Conservation (phyloP, 2,797 vertebrate species). For the Etheostoma nigrum region DNA sequence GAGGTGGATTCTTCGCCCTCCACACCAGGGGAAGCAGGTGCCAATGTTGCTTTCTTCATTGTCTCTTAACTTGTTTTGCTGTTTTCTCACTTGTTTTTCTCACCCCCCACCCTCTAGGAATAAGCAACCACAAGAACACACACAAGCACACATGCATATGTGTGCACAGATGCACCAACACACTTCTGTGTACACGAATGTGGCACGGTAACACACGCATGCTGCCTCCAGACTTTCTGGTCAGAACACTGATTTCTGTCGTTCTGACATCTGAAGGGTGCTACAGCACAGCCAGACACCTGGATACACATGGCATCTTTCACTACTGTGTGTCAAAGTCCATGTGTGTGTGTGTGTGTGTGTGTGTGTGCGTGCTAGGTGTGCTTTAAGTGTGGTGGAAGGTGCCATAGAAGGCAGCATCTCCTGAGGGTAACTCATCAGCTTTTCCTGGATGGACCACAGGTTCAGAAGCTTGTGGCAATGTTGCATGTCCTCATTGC, state of each 20-base stretch:
- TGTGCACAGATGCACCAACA: slow-evolving; percentile 50
- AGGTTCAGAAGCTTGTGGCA: slow-evolving; percentile 74
- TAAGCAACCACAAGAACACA: slow-evolving; percentile 45
- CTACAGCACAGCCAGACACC: slow-evolving; percentile 83
- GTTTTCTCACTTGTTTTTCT: slow-evolving; percentile 80
- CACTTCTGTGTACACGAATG: slow-evolving; percentile 39
- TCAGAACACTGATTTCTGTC: slow-evolving; percentile 80
- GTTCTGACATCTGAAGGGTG: slow-evolving; percentile 84
- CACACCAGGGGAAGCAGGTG: slow-evolving; percentile 78
- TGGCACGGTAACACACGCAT: slow-evolving; percentile 45
- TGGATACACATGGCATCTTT: slow-evolving; percentile 84
- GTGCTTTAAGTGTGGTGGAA: slow-evolving; percentile 67
- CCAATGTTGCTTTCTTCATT: slow-evolving; percentile 79
- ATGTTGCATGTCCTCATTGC: slow-evolving; percentile 70
- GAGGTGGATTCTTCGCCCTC: slow-evolving; percentile 55
- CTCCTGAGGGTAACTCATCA: slow-evolving; percentile 77
- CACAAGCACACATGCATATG: slow-evolving; percentile 47
- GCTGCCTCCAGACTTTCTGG: slow-evolving; percentile 76
- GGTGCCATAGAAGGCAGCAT: slow-evolving; percentile 66
- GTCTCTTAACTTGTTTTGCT: slow-evolving; percentile 79
- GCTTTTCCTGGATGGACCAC: slow-evolving; percentile 78
- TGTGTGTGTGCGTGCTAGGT: slow-evolving; percentile 32
- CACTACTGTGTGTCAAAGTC: slow-evolving; percentile 69
- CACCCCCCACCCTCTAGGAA: slow-evolving; percentile 80
- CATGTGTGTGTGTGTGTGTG: slow-evolving; percentile 31